Evolutionary conservation across 2,797 vertebrate species (phyloP).

Genomic region (Fistularia commersonii): DNA sequence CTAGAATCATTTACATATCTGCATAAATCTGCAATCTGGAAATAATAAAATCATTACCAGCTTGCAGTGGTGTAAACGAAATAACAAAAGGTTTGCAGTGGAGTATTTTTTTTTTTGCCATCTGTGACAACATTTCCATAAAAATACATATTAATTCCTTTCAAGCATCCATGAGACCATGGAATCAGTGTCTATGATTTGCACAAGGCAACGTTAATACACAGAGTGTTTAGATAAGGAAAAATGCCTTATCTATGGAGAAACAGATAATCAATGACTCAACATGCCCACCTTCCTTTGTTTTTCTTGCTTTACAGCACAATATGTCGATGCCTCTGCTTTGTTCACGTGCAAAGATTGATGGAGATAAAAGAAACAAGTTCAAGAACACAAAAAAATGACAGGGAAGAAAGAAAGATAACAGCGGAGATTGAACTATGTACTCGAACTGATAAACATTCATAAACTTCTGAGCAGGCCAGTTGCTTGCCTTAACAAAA

Average conservation of each 20-base stretch:
- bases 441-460: too few relatives aligned
- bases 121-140: constrained; percentile 10
- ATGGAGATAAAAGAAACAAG: too few relatives aligned
- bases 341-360: too few relatives aligned
- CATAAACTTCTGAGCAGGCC: too few relatives aligned
- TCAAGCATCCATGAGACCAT: constrained; percentile 10
- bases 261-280: constrained; percentile 35
- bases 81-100: not conserved
- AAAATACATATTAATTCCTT: constrained; percentile 13
- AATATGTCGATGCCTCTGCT: too few relatives aligned
- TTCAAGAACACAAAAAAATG: too few relatives aligned
- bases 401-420: too few relatives aligned
- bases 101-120: not conserved
- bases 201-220: not conserved
- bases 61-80: not conserved
- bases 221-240: constrained; percentile 17
- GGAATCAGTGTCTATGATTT: constrained; percentile 11
- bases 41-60: constrained; percentile 28
- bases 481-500: too few relatives aligned
- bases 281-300: constrained; percentile 24
- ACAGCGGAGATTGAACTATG: too few relatives aligned
- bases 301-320: constrained; percentile 2
- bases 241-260: constrained; percentile 18
- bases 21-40: constrained; percentile 41
- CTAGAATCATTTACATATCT: constrained; percentile 26